A percentile compares a stretch with the other conserved stretches of the same genome.
Evolutionary conservation across 2,888 invertebrate genomes (phyloP).

Genomic region (Erebia aethiops): DNA sequence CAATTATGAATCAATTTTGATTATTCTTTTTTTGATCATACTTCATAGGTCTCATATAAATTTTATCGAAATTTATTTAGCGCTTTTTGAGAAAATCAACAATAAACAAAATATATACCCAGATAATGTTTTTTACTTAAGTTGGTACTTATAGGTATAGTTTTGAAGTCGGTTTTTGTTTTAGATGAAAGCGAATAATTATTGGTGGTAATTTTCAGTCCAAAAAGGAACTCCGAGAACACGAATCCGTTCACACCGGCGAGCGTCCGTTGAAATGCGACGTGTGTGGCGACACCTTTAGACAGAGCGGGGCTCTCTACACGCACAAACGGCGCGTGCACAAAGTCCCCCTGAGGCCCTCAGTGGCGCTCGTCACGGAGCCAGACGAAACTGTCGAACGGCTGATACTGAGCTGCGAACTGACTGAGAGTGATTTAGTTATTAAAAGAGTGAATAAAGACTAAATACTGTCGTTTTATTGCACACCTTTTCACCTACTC

Average conservation of each 20-base stretch:
- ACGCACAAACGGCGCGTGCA: constrained; percentile 4
- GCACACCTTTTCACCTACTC: no score
- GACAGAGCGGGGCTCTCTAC: constrained; percentile 11
- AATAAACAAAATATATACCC: no score
- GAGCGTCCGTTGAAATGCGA: constrained; percentile 11
- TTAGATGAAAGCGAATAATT: no score
- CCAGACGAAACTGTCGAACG: not conserved
- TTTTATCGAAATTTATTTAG: no score
- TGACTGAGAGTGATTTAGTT: not conserved
- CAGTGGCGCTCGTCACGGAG: not conserved
- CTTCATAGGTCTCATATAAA: no score
- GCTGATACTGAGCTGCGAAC: not conserved
- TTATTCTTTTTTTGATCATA: no score
- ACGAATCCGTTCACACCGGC: constrained; percentile 12
- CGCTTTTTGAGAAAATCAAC: no score
- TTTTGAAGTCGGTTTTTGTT: no score
- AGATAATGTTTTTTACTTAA: no score
- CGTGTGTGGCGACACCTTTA: constrained; percentile 12
- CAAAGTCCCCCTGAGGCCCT: not conserved
- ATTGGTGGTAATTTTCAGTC: no score
- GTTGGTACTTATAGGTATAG: no score
- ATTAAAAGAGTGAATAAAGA: not conserved
- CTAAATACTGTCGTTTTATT: constrained; percentile 2
- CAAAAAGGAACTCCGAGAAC: constrained; percentile 7
- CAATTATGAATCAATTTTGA: no score